A percentile compares a stretch with the other conserved stretches of the same genome.
phyloP scores from a whole-genome alignment of 2,113 vertebrate species.

The Tylochromis polylepis region DNA sequence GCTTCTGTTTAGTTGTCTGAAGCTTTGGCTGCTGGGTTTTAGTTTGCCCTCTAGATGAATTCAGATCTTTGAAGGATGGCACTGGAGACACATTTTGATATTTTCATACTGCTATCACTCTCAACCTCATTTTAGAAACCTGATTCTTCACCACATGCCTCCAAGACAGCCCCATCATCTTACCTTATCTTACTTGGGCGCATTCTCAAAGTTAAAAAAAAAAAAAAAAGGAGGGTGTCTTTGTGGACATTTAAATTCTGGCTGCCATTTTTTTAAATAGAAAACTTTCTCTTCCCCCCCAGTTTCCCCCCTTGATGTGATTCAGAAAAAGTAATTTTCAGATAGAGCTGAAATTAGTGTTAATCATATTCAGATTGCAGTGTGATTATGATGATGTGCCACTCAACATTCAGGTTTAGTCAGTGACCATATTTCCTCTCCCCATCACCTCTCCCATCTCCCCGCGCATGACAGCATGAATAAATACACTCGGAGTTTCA shows the following conservation, averaged over 20 bases:
- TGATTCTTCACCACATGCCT: not conserved
- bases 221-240: not conserved
- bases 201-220: not conserved
- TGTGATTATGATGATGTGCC: conserved; percentile 47
- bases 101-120: not conserved
- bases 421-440: not conserved
- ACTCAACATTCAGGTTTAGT: conserved; percentile 36
- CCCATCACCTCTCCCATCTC: conserved; percentile 16
- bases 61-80: not conserved
- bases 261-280: not conserved
- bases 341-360: conserved; percentile 36
- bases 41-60: not conserved
- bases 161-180: not conserved
- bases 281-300: not conserved
- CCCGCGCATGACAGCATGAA: conserved; percentile 41
- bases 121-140: not conserved
- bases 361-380: conserved; percentile 53
- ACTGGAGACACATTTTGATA: not conserved
- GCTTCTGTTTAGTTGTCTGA: not conserved
- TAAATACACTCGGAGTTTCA: conserved; percentile 44
- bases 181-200: not conserved
- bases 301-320: not conserved
- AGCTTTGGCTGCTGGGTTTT: not conserved
- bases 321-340: conserved; percentile 16
- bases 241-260: conserved; percentile 10